Evolutionary conservation across 2,113 vertebrate species (phyloP).

Genomic region (Hippocampus guttulatus): DNA sequence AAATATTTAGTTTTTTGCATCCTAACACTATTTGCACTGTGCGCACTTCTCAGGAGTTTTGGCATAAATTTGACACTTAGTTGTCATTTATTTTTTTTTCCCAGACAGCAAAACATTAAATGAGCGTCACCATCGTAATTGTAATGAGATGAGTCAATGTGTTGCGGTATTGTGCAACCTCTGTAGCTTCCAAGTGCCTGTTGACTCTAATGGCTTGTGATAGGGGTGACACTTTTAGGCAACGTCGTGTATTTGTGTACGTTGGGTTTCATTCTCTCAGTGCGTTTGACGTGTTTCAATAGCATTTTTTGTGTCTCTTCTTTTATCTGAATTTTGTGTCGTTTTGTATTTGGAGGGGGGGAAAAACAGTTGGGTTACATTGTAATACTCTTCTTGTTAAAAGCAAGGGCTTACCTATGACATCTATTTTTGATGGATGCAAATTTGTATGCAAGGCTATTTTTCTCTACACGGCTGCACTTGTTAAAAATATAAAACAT

Average conservation of each 20-base stretch:
- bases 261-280: neutral
- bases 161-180: neutral
- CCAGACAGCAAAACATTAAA: neutral
- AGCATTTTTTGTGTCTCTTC: neutral
- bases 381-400: conserved; percentile 4
- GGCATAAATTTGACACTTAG: conserved; percentile 8
- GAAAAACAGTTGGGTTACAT: neutral
- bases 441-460: conserved; percentile 41
- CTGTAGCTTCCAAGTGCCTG: conserved; percentile 50
- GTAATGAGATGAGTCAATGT: neutral
- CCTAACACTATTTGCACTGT: conserved; percentile 22
- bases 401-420: conserved; percentile 9
- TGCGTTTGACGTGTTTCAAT: conserved; percentile 8
- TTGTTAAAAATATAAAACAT: conserved; percentile 30
- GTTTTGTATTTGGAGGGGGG: neutral
- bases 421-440: conserved; percentile 25
- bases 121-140: conserved; percentile 9
- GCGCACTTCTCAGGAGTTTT: conserved; percentile 35
- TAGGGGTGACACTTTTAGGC: neutral
- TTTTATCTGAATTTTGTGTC: conserved; percentile 15
- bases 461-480: conserved; percentile 50
- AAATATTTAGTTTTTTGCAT: neutral
- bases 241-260: neutral
- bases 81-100: conserved; percentile 9
- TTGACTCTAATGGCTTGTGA: conserved; percentile 14